Conservation (phyloP, 2,797 vertebrate genomes). For the Stomatorhinus walkeri region DNA sequence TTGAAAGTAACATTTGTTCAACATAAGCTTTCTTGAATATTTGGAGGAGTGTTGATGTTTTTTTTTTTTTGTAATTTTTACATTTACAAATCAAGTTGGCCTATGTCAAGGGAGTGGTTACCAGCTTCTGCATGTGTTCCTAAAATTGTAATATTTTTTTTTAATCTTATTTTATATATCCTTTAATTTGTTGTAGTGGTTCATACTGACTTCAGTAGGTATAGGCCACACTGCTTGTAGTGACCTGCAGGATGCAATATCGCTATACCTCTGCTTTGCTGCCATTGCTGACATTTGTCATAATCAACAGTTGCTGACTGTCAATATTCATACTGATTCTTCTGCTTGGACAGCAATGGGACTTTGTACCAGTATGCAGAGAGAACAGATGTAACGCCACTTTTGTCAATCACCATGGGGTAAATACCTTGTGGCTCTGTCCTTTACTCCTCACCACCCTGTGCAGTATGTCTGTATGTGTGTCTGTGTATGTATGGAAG, state of each 20-base stretch:
- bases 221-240: neutral
- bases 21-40: neutral
- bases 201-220: neutral
- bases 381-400: conserved; percentile 73
- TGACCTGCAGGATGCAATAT: neutral
- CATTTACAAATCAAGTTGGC: neutral
- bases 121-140: neutral
- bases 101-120: neutral
- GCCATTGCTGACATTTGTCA: neutral
- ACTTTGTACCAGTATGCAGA: conserved; percentile 89
- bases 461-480: neutral
- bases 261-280: neutral
- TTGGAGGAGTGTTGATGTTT: neutral
- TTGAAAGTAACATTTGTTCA: neutral
- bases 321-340: neutral
- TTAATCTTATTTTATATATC: neutral
- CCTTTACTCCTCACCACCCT: neutral
- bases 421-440: conserved; percentile 43
- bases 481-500: neutral
- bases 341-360: conserved; percentile 67
- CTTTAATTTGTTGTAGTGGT: neutral
- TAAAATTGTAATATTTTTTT: neutral
- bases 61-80: neutral
- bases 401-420: conserved; percentile 92
- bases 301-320: neutral